Evolutionary conservation across 2,797 vertebrate species (phyloP).

Genomic region (Siniperca undulata): DNA sequence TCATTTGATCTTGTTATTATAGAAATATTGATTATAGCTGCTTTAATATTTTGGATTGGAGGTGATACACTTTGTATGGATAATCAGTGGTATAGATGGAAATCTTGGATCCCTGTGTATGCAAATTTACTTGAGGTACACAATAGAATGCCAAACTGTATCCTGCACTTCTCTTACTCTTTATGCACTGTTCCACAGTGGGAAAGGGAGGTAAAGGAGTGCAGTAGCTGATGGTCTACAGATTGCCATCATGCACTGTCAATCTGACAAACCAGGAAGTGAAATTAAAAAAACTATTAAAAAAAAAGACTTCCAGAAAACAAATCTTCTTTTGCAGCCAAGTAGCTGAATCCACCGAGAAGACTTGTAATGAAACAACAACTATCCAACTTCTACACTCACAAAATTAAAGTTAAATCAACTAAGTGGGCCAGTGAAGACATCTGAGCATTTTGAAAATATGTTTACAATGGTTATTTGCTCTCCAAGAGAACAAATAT

Average conservation of each 20-base stretch:
- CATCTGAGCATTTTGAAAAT: conserved; percentile 20
- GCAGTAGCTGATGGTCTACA: conserved; percentile 42
- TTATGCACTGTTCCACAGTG: conserved; percentile 20
- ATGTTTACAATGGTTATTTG: background rate
- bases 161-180: conserved; percentile 25
- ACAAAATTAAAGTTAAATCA: conserved; percentile 39
- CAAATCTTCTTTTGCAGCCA: conserved; percentile 35
- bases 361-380: conserved; percentile 41
- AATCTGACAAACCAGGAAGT: conserved; percentile 47
- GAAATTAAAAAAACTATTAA: conserved; percentile 50
- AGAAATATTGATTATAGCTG: background rate
- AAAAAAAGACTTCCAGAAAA: conserved; percentile 48
- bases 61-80: background rate
- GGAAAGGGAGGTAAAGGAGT: conserved; percentile 15
- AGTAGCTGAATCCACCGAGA: conserved; percentile 24
- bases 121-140: conserved; percentile 32
- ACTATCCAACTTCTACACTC: conserved; percentile 43
- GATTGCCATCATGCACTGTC: conserved; percentile 61
- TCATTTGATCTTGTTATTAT: conserved; percentile 6
- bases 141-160: conserved; percentile 37
- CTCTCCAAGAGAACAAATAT: background rate
- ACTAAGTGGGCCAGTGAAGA: conserved; percentile 24
- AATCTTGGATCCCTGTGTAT: conserved; percentile 29
- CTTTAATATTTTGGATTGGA: background rate
- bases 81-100: conserved; percentile 21